A percentile compares a stretch with the other conserved stretches of the same genome.
Conservation (phyloP, 2,113 vertebrate genomes). For the Sinocyclocheilus anophthalmus region DNA sequence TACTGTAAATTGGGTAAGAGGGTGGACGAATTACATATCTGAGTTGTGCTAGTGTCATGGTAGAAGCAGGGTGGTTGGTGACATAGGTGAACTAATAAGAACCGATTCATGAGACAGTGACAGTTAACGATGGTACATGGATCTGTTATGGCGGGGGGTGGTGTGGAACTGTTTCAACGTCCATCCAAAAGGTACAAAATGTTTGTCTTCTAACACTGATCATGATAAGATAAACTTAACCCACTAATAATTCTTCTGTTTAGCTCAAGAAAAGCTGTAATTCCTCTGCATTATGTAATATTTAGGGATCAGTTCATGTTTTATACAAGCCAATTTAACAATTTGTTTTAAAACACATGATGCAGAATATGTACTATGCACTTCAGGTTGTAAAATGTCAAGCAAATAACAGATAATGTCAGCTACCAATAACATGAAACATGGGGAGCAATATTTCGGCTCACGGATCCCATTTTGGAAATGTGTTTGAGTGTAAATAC, state of each 20-base stretch:
- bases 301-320: not conserved
- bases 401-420: slow-evolving; percentile 30
- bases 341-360: slow-evolving; percentile 4
- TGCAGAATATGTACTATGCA: slow-evolving; percentile 7
- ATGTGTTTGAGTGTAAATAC: slow-evolving; percentile 27
- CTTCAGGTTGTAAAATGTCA: slow-evolving; percentile 23
- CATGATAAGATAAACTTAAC: not conserved
- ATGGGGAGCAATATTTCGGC: not conserved
- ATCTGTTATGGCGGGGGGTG: too few relatives aligned
- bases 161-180: not conserved
- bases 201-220: not conserved
- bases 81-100: too few relatives aligned
- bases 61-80: too few relatives aligned
- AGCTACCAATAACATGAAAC: slow-evolving; percentile 4
- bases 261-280: not conserved
- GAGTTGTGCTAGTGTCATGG: too few relatives aligned
- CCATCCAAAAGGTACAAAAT: not conserved
- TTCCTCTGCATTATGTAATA: not conserved
- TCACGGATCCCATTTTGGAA: not conserved
- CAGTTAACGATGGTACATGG: too few relatives aligned
- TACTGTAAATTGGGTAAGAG: too few relatives aligned
- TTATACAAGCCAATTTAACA: not conserved
- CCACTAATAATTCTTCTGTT: not conserved
- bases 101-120: too few relatives aligned
- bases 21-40: too few relatives aligned